Percentiles rank a stretch among this genome's conserved stretches.
phyloP scores from a whole-genome alignment of 2,888 invertebrate genomes.

The Altica lythri region DNA sequence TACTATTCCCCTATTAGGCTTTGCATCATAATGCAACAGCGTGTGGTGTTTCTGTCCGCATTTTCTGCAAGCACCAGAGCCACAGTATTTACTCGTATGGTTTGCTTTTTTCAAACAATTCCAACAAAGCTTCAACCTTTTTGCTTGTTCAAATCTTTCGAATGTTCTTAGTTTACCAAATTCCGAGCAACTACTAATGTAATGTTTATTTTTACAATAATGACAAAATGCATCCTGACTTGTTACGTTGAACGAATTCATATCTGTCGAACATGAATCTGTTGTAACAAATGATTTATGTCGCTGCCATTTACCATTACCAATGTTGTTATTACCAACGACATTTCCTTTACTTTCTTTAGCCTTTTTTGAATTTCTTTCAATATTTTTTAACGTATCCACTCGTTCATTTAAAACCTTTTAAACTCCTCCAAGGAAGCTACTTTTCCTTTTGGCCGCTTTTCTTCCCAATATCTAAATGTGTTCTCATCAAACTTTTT shows the following conservation, averaged over 20 bases:
- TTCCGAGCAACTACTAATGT: background rate
- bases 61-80: background rate
- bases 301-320: background rate
- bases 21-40: background rate
- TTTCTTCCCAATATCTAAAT: conserved; percentile 6
- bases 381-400: background rate
- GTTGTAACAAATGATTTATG: background rate
- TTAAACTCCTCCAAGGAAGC: conserved; percentile 1
- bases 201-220: background rate
- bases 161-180: conserved; percentile 1
- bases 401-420: background rate
- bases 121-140: background rate
- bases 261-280: background rate
- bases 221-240: background rate
- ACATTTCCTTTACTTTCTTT: conserved; percentile 1
- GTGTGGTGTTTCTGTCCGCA: background rate
- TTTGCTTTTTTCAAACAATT: background rate
- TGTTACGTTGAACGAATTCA: background rate
- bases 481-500: conserved; percentile 1
- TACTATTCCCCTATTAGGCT: background rate
- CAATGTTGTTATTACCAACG: too few species aligned
- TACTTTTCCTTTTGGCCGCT: background rate
- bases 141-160: background rate
- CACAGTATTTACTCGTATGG: background rate
- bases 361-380: background rate